These are phyloP conservation scores for Odontomachus brunneus DNA, from an alignment of 1,140 invertebrate species.

Conservation along the genomic window DNA sequence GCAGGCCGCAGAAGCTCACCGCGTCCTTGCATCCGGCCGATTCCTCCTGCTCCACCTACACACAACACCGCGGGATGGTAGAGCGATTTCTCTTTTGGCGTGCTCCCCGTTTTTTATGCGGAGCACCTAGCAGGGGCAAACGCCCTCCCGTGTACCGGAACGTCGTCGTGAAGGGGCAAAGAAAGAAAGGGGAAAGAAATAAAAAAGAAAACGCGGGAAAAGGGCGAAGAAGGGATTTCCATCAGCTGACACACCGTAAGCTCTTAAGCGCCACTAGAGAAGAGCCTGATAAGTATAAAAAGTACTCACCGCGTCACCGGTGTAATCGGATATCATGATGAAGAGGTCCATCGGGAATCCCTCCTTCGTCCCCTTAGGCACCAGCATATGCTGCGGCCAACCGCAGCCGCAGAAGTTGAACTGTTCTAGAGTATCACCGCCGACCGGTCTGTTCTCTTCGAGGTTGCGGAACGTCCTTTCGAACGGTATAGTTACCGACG, in stretches of 20 bases:
- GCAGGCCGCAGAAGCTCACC: constrained; percentile 89
- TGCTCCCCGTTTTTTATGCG: neutral
- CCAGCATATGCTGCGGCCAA: constrained; percentile 94
- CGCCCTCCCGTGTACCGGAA: neutral
- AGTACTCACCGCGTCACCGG: constrained; percentile 88
- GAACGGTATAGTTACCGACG: constrained; percentile 91
- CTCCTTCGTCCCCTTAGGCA: constrained; percentile 90
- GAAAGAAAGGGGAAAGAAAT: neutral
- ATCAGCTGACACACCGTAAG: constrained; percentile 53
- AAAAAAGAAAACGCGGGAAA: neutral
- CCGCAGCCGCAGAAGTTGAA: constrained; percentile 95
- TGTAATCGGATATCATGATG: constrained; percentile 92
- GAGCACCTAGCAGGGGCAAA: neutral
- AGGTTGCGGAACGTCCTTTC: constrained; percentile 90
- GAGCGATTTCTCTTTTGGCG: constrained; percentile 41
- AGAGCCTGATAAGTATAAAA: constrained; percentile 53
- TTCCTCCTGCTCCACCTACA: constrained; percentile 86
- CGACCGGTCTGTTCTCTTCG: constrained; percentile 85
- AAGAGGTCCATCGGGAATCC: constrained; percentile 91
- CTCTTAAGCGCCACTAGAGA: constrained; percentile 47
- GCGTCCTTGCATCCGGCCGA: constrained; percentile 87
- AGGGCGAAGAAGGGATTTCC: constrained; percentile 24
- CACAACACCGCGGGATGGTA: neutral
- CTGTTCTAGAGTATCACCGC: constrained; percentile 84
- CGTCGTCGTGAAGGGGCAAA: constrained; percentile 24